Conservation (phyloP, 2,113 vertebrate genomes). For the Platysternon megacephalum region DNA sequence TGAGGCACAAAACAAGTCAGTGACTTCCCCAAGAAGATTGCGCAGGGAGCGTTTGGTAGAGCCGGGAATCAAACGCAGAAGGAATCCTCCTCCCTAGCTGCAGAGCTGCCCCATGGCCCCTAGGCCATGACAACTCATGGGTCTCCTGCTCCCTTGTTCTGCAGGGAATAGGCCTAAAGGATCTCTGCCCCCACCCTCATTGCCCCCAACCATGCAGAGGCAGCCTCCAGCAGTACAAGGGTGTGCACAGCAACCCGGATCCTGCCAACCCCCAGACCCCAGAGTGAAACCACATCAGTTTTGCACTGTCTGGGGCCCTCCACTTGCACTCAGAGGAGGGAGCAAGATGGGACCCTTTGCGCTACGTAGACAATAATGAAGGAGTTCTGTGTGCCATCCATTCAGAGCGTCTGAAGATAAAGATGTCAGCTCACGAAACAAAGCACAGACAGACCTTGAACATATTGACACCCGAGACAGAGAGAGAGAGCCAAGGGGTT, state of each 20-base stretch:
- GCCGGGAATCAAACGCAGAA: background rate
- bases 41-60: background rate
- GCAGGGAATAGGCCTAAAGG: background rate
- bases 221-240: background rate
- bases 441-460: conserved; percentile 2
- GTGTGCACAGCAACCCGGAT: rapidly evolving
- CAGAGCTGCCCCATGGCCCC: background rate
- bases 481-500: conserved; percentile 26
- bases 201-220: background rate
- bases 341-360: too few relatives aligned
- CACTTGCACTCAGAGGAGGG: background rate
- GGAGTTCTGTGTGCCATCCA: conserved; percentile 23
- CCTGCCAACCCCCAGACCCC: background rate
- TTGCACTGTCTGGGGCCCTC: background rate
- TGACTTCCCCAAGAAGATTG: background rate
- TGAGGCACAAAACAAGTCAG: background rate
- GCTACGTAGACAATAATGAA: background rate
- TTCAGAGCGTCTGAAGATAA: background rate
- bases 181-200: background rate
- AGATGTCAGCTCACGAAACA: conserved; percentile 37
- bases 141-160: background rate
- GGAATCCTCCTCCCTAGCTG: background rate
- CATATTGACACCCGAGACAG: conserved; percentile 41
- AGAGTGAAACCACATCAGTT: background rate
- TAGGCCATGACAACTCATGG: background rate